Percentiles rank a stretch among this genome's conserved stretches.
These are phyloP conservation scores for Speoplatyrhinus poulsoni DNA, from an alignment of 2,113 vertebrate genomes.

Conservation along the genomic window DNA sequence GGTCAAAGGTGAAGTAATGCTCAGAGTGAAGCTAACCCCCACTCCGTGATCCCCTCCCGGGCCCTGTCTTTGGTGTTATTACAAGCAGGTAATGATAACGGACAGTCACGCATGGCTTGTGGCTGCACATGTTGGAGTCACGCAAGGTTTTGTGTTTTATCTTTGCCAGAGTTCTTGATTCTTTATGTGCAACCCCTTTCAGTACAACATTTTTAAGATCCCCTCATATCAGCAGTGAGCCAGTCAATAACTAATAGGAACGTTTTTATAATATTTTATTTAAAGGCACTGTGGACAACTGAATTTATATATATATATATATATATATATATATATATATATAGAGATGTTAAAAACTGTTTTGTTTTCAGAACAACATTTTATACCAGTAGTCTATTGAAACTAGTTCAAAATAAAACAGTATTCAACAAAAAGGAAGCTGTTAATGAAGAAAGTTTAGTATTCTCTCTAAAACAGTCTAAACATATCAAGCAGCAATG, in stretches of 20 bases:
- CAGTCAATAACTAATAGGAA: too few relatives aligned
- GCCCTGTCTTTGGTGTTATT: slow-evolving; percentile 74
- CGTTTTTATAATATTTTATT: too few relatives aligned
- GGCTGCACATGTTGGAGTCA: slow-evolving; percentile 64
- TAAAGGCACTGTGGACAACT: too few relatives aligned
- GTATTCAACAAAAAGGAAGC: too few relatives aligned
- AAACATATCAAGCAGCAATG: slow-evolving; percentile 29
- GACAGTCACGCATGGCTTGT: slow-evolving; percentile 63
- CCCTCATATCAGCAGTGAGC: too few relatives aligned
- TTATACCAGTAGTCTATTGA: too few relatives aligned
- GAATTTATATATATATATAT: too few relatives aligned
- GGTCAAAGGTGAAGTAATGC: slow-evolving; percentile 73
- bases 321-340: too few relatives aligned
- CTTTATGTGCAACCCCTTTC: neutral
- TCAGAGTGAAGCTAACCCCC: slow-evolving; percentile 73
- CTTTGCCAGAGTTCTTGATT: neutral
- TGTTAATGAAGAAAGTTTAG: too few relatives aligned
- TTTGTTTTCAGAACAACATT: too few relatives aligned
- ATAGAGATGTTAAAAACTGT: too few relatives aligned
- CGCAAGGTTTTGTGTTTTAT: slow-evolving; percentile 47
- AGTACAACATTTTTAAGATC: neutral
- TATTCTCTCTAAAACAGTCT: too few relatives aligned
- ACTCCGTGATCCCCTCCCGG: slow-evolving; percentile 40
- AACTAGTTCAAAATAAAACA: neutral
- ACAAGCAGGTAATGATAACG: slow-evolving; percentile 75